Evolutionary conservation across 2,113 vertebrate genomes (phyloP).

Genomic region (Eulacestoma nigropectus): DNA sequence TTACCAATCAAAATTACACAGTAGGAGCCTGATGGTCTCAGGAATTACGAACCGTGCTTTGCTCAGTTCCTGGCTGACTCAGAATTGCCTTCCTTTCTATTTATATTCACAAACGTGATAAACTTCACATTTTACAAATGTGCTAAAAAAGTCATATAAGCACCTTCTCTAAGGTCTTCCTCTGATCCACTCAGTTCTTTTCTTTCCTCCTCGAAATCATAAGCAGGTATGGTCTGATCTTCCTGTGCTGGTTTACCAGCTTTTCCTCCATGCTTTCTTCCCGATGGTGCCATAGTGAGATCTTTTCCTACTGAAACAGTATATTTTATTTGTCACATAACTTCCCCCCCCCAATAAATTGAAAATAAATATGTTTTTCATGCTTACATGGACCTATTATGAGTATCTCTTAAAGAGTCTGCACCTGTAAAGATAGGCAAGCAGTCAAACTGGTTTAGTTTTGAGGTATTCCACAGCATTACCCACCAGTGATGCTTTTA

Average conservation of each 20-base stretch:
- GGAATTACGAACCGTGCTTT: background rate
- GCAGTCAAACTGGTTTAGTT: background rate
- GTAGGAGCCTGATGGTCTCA: background rate
- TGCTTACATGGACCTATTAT: background rate
- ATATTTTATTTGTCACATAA: background rate
- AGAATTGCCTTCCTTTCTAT: background rate
- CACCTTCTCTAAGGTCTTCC: slow-evolving; percentile 69
- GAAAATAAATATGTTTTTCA: background rate
- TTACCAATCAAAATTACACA: background rate
- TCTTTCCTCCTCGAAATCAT: slow-evolving; percentile 52
- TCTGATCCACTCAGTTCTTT: slow-evolving; percentile 67
- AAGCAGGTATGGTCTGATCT: slow-evolving; percentile 25
- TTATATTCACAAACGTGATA: background rate
- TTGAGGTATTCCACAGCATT: background rate
- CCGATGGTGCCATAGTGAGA: slow-evolving; percentile 58
- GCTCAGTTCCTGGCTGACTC: background rate
- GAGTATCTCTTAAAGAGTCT: background rate
- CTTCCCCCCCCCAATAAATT: background rate
- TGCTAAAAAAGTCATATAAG: background rate
- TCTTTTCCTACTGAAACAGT: background rate
- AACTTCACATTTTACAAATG: background rate
- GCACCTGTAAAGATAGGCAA: background rate
- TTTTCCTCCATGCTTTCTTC: slow-evolving; percentile 67
- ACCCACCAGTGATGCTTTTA: background rate
- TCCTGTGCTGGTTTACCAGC: slow-evolving; percentile 49